Conservation (phyloP, 1,140 invertebrate genomes). For the Gryon sp. region DNA sequence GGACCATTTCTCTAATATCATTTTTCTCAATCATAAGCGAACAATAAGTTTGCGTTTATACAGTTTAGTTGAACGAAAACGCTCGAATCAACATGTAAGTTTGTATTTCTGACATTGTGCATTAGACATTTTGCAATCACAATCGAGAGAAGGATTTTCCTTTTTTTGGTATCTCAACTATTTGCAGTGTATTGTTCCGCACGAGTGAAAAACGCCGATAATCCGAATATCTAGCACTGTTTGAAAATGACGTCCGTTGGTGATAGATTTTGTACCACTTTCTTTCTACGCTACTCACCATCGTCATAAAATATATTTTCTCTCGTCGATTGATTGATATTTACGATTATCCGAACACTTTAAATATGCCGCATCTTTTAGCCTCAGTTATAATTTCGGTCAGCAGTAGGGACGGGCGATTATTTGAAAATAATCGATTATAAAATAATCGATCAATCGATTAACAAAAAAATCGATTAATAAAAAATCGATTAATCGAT, state of each 20-base stretch:
- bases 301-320: conserved; percentile 15
- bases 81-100: background rate
- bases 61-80: too few relatives aligned
- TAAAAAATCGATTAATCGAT: too few relatives aligned
- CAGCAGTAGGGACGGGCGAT: too few relatives aligned
- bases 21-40: background rate
- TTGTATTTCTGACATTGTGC: conserved; percentile 28
- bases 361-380: too few relatives aligned
- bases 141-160: background rate
- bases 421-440: too few relatives aligned
- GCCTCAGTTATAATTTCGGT: too few relatives aligned
- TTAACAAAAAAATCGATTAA: too few relatives aligned
- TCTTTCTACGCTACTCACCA: conserved; percentile 20
- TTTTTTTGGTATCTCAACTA: conserved; percentile 26
- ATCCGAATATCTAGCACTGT: conserved; percentile 38
- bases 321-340: too few relatives aligned
- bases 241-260: conserved; percentile 7
- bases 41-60: too few relatives aligned
- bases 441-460: too few relatives aligned
- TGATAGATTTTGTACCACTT: conserved; percentile 27
- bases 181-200: conserved; percentile 49
- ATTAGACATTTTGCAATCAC: conserved; percentile 25
- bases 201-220: conserved; percentile 35
- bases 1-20: too few relatives aligned
- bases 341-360: too few relatives aligned